Percentiles rank a stretch among this genome's conserved stretches.
phyloP scores from a whole-genome alignment of 2,888 invertebrate genomes.

The Urechis unicinctus region DNA sequence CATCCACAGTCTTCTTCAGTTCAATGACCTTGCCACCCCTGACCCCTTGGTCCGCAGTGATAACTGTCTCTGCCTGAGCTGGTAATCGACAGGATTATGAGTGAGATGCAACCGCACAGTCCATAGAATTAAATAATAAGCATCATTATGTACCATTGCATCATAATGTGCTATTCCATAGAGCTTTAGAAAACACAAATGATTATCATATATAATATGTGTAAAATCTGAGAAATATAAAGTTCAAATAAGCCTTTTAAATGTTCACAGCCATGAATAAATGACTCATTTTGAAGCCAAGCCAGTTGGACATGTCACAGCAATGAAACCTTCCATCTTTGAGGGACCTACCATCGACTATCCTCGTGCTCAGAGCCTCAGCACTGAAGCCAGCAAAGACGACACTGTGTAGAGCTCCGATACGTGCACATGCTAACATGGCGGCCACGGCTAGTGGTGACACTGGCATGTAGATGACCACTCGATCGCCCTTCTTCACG shows the following conservation, averaged over 20 bases:
- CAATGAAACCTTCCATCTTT: no score
- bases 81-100: neutral
- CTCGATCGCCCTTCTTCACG: conserved; percentile 52
- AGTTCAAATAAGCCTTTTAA: no score
- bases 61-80: conserved; percentile 51
- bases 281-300: no score
- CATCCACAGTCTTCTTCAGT: conserved; percentile 52
- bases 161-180: no score
- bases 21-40: conserved; percentile 51
- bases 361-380: conserved; percentile 52
- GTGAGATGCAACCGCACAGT: no score
- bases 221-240: no score
- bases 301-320: no score
- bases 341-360: conserved; percentile 45
- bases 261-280: no score
- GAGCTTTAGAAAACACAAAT: no score
- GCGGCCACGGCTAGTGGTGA: conserved; percentile 52
- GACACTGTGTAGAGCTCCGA: conserved; percentile 55
- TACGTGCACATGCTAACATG: conserved; percentile 54
- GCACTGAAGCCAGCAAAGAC: conserved; percentile 56
- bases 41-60: conserved; percentile 52
- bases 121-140: no score
- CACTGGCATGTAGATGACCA: conserved; percentile 53
- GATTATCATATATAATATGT: no score
- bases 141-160: no score